Evolutionary conservation across 1,140 invertebrate genomes (phyloP).

Genomic region (Calliphora vicina): DNA sequence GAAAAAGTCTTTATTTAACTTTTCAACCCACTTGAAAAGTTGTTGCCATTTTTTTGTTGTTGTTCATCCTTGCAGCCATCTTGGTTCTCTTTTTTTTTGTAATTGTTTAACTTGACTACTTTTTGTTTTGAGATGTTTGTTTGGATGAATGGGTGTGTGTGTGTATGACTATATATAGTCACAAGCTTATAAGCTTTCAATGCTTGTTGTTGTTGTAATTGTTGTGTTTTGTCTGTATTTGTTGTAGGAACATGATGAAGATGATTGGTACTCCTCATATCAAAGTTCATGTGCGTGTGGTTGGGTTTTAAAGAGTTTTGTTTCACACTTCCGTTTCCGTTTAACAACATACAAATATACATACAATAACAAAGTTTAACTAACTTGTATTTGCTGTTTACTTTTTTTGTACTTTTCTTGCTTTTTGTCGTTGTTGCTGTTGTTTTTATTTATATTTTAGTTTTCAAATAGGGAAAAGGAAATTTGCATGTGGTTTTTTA

Average conservation of each 20-base stretch:
- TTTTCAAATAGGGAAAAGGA: not conserved
- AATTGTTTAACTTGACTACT: not conserved
- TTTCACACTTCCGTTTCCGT: slow-evolving; percentile 34
- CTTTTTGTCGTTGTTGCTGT: not conserved
- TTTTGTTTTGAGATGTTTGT: not conserved
- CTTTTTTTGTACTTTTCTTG: not conserved
- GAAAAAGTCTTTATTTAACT: slow-evolving; percentile 32
- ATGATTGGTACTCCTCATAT: slow-evolving; percentile 1
- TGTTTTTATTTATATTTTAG: not conserved
- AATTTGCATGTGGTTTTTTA: slow-evolving; percentile 17
- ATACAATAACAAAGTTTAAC: not conserved
- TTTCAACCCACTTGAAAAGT: slow-evolving; percentile 26
- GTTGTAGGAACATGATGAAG: not conserved
- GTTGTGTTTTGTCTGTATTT: not conserved
- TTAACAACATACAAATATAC: not conserved
- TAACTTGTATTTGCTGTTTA: not conserved
- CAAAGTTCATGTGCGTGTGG: slow-evolving; percentile 21
- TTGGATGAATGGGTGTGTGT: not conserved
- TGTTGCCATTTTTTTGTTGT: slow-evolving; percentile 21
- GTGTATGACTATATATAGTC: too few relatives aligned
- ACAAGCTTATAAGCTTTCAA: not conserved
- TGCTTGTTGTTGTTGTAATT: not conserved
- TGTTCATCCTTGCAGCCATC: not conserved
- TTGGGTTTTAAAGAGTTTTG: slow-evolving; percentile 27
- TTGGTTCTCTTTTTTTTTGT: too few relatives aligned